Percentiles rank a stretch among this genome's conserved stretches.
These are phyloP conservation scores for Erethizon dorsatum DNA, from an alignment of 2,797 vertebrate genomes.

Conservation along the genomic window DNA sequence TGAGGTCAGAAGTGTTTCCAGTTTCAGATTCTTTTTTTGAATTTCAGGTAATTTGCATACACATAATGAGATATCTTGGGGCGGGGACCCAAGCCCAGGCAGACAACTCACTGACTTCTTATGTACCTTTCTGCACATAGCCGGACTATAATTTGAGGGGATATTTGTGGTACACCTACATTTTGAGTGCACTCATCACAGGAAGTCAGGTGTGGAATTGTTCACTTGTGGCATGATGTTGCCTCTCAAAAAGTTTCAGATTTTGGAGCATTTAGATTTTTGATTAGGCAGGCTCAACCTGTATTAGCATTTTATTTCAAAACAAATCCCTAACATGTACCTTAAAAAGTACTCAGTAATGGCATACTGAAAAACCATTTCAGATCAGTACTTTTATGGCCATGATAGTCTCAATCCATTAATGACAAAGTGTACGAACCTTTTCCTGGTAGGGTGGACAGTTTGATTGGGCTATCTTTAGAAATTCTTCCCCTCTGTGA, in stretches of 20 bases:
- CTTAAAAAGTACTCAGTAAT: slow-evolving; percentile 38
- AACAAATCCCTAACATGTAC: slow-evolving; percentile 12
- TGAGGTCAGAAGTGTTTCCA: neutral
- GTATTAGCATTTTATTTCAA: slow-evolving; percentile 49
- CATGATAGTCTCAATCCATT: slow-evolving; percentile 31
- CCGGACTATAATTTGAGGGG: neutral
- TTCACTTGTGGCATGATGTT: neutral
- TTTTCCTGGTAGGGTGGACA: neutral
- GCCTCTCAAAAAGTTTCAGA: neutral
- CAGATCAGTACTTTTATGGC: slow-evolving; percentile 12
- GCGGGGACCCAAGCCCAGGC: neutral
- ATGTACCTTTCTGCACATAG: neutral
- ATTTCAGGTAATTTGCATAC: neutral
- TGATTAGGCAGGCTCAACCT: neutral
- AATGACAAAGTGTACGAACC: neutral
- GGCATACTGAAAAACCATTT: neutral
- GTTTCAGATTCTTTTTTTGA: neutral
- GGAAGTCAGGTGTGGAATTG: neutral
- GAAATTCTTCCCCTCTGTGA: slow-evolving; percentile 62
- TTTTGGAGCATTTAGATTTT: neutral
- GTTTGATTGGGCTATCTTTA: neutral
- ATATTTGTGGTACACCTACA: neutral
- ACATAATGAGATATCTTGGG: neutral
- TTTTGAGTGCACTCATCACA: no score
- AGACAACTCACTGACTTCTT: neutral